Evolutionary conservation across 1,140 invertebrate species (phyloP).

Genomic region (Lethrus apterus): DNA sequence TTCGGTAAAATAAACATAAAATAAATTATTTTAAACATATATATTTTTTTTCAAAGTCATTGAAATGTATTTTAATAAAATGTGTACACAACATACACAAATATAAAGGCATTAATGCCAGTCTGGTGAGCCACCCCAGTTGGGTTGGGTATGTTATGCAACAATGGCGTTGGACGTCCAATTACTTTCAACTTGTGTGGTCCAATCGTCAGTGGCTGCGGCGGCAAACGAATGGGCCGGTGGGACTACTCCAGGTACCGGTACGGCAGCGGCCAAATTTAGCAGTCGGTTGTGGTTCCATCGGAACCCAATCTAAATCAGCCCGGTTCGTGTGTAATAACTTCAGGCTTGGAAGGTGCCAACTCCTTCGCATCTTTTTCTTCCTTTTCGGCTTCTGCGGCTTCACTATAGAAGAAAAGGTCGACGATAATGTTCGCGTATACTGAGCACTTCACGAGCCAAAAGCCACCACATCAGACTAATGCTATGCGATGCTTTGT

Average conservation of each 20-base stretch:
- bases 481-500: constrained; percentile 93
- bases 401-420: constrained; percentile 98
- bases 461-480: constrained; percentile 99
- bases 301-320: constrained; percentile 23
- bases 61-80: constrained; percentile 10
- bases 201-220: constrained; percentile 32
- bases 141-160: constrained; percentile 24
- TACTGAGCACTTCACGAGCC: constrained; percentile 86
- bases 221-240: constrained; percentile 20
- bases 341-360: constrained; percentile 29
- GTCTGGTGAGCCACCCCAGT: constrained; percentile 27
- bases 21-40: too few species aligned
- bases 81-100: constrained; percentile 8
- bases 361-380: constrained; percentile 80
- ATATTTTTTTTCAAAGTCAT: too few species aligned
- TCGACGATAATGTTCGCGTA: constrained; percentile 96
- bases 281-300: constrained; percentile 21
- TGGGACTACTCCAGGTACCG: constrained; percentile 19
- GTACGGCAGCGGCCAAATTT: constrained; percentile 19
- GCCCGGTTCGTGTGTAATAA: constrained; percentile 25
- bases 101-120: constrained; percentile 29
- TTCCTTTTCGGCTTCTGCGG: constrained; percentile 95
- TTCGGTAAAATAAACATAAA: too few species aligned
- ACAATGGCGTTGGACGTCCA: constrained; percentile 26
- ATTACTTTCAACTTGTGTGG: constrained; percentile 35